These are phyloP conservation scores for Chaetodon trifascialis DNA, from an alignment of 2,113 vertebrate species.

Conservation along the genomic window DNA sequence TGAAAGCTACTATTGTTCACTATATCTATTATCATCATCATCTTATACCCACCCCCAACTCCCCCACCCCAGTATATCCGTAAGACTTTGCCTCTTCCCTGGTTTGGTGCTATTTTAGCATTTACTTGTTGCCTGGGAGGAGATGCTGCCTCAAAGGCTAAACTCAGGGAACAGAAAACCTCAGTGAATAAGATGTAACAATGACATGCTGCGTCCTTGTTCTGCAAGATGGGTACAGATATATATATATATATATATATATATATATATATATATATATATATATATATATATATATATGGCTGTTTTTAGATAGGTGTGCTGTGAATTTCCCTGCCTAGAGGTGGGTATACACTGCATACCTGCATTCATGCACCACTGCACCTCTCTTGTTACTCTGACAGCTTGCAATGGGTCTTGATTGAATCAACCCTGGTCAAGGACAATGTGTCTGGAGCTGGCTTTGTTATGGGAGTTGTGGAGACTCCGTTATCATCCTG, in stretches of 20 bases:
- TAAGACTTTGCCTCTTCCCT: neutral
- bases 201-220: constrained; percentile 8
- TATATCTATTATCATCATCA: neutral
- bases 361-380: neutral
- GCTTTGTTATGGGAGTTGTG: constrained; percentile 81
- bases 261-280: too few species aligned
- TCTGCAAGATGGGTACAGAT: constrained; percentile 2
- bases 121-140: neutral
- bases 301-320: constrained; percentile 2
- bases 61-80: neutral
- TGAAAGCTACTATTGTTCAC: neutral
- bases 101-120: neutral
- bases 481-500: constrained; percentile 81
- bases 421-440: constrained; percentile 75
- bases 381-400: constrained; percentile 41
- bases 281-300: neutral
- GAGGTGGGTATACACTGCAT: neutral
- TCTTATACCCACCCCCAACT: neutral
- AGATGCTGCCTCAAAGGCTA: neutral
- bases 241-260: neutral
- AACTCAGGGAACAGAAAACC: neutral
- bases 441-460: constrained; percentile 78
- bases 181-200: neutral
- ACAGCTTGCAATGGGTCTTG: constrained; percentile 48
- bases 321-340: neutral